phyloP scores from a whole-genome alignment of 2,113 vertebrate genomes.

The Siphamia tubifer region DNA sequence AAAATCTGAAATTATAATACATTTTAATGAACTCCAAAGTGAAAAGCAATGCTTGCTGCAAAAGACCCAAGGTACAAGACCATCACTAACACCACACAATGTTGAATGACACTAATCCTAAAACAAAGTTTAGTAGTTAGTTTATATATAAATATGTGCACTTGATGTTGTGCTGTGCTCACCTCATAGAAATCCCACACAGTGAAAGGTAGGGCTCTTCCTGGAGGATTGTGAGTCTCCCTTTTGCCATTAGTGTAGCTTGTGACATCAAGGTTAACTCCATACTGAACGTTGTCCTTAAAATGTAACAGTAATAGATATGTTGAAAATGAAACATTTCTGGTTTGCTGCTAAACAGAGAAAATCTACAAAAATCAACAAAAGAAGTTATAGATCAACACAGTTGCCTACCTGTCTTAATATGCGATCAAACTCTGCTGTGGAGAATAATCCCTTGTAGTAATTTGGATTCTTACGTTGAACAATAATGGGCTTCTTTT shows the following conservation, averaged over 20 bases:
- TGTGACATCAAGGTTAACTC: conserved; percentile 93
- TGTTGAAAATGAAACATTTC: not conserved
- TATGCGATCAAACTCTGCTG: conserved; percentile 86
- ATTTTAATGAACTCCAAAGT: conserved; percentile 22
- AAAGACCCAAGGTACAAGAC: conserved; percentile 2
- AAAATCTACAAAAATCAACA: not conserved
- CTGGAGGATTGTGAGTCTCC: conserved; percentile 90
- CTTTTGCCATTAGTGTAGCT: conserved; percentile 87
- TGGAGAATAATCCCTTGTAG: conserved; percentile 92
- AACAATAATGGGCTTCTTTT: conserved; percentile 88
- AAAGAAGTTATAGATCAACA: not conserved
- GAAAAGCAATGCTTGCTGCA: not conserved
- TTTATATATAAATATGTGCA: too few species aligned
- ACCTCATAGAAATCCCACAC: conserved; percentile 93
- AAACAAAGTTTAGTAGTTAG: not conserved
- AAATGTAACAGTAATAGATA: not conserved
- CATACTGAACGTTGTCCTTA: conserved; percentile 87
- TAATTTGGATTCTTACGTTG: conserved; percentile 84
- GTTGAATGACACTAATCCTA: not conserved
- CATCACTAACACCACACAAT: not conserved
- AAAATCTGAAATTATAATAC: too few species aligned
- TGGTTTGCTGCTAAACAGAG: not conserved
- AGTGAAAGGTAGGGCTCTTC: conserved; percentile 86
- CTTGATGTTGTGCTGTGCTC: not conserved
- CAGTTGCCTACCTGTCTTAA: conserved; percentile 77